Percentiles rank a stretch among this genome's conserved stretches.
Conservation (phyloP, 2,113 vertebrate species). For the Pantherophis guttatus region DNA sequence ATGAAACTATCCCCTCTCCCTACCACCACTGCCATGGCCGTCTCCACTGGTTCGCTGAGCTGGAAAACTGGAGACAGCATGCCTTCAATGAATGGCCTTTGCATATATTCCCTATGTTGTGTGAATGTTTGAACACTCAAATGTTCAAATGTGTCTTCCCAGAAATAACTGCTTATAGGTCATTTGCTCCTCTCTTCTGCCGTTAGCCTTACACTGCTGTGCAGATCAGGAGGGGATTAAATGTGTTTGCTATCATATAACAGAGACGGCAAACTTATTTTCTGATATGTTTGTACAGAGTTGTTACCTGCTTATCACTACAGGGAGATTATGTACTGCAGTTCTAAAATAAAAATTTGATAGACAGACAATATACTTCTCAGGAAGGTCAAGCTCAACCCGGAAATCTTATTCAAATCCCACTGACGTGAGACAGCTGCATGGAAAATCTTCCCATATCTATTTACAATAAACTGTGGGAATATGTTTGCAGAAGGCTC, state of each 20-base stretch:
- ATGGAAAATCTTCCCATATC: neutral
- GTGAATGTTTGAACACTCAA: neutral
- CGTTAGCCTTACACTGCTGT: neutral
- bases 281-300: slow-evolving; percentile 10
- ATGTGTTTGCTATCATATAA: slow-evolving; percentile 8
- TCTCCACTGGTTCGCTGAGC: no score
- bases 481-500: neutral
- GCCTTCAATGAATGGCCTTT: neutral
- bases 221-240: slow-evolving; percentile 4
- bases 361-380: neutral
- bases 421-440: neutral
- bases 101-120: neutral
- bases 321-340: slow-evolving; percentile 1
- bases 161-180: neutral
- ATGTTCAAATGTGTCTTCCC: neutral
- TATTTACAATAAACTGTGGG: neutral
- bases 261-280: neutral
- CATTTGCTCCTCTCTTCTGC: neutral
- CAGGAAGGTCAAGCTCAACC: neutral
- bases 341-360: slow-evolving; percentile 12
- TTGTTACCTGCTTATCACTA: neutral
- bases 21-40: no score
- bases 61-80: no score
- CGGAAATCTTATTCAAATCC: neutral
- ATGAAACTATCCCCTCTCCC: no score